Evolutionary conservation across 2,888 invertebrate species (phyloP), one percentile per base, ranked within the genome.

Genomic region (Parasteatoda lunata): DNA sequence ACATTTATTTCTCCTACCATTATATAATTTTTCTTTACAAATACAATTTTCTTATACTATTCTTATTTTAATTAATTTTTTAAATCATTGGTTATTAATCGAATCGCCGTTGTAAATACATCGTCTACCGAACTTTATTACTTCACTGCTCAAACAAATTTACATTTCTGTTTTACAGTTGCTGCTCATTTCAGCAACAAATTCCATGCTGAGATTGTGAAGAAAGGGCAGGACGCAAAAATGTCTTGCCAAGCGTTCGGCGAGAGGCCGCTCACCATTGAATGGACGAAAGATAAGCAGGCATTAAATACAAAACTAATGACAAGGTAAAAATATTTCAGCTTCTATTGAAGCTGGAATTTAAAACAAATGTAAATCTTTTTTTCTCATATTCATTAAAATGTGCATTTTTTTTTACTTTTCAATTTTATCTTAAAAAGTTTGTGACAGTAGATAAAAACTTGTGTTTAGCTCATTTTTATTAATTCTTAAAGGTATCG

Each of bases 161-260:
- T n/a, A n/a, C n/a, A n/a, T n/a, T n/a, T n/a, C 30, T 77, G n/a
- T 49, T 4, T 70, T 81, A 3, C 81, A 89, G 89, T 88, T 45
- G 86, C 84, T 75, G 88, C 89, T 7, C 86, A 88, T 73, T 89
- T 89, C 86, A 90, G 91, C 52, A 8, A 89, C 15, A 90, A 89
- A 77, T 90, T 90, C 73, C 88, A 89, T 72, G 89, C 88, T 0
- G 90, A 89, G 66, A 90, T 89, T 3, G 89, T 89, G 4, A 86
- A 87, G 47, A 89, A 89, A 77, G 89, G 90, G 45, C 70, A 89
- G 47, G 89, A 89, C 64, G 90, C 89, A 7, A 88, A 85, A 59
- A 70, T 92, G 89, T 91, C 91, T 49, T 92, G 92, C 82, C 90
- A 91, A 77, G 92, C 92, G 0, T 90, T 90, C 6, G 92, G 92